These are phyloP conservation scores for Ceratina calcarata DNA, from an alignment of 1,140 invertebrate species.

Conservation along the genomic window DNA sequence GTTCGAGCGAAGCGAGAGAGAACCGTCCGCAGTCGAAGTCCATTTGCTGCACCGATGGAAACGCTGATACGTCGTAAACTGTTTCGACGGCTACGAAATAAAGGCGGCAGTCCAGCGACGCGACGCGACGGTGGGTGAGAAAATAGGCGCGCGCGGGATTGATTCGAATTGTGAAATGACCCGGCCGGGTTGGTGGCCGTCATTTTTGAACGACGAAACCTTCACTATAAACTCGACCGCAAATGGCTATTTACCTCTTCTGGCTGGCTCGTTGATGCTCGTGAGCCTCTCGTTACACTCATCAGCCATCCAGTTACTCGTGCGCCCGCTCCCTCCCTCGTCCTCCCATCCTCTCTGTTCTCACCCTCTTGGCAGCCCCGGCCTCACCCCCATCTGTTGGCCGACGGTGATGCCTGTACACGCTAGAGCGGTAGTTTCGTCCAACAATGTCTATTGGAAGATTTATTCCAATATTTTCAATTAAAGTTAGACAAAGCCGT, in stretches of 20 bases:
- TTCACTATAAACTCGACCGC: constrained; percentile 50
- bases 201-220: constrained; percentile 57
- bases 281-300: constrained; percentile 47
- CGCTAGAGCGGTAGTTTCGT: constrained; percentile 62
- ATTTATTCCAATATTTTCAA: constrained; percentile 81
- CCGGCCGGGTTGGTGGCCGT: constrained; percentile 20
- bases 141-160: constrained; percentile 16
- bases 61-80: constrained; percentile 28
- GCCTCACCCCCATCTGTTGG: constrained; percentile 33
- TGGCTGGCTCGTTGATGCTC: constrained; percentile 32
- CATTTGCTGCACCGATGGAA: constrained; percentile 17
- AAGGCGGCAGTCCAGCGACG: constrained; percentile 10
- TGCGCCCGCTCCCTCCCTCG: neutral
- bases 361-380: neutral
- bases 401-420: constrained; percentile 21
- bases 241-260: constrained; percentile 64
- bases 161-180: constrained; percentile 55
- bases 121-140: neutral
- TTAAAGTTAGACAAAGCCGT: constrained; percentile 78
- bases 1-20: neutral
- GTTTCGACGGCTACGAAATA: constrained; percentile 28
- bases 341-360: constrained; percentile 29
- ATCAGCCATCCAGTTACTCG: constrained; percentile 35
- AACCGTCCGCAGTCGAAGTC: constrained; percentile 3
- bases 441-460: constrained; percentile 73